Evolutionary conservation across 2,113 vertebrate genomes (phyloP).

Genomic region (Geothlypis trichas): DNA sequence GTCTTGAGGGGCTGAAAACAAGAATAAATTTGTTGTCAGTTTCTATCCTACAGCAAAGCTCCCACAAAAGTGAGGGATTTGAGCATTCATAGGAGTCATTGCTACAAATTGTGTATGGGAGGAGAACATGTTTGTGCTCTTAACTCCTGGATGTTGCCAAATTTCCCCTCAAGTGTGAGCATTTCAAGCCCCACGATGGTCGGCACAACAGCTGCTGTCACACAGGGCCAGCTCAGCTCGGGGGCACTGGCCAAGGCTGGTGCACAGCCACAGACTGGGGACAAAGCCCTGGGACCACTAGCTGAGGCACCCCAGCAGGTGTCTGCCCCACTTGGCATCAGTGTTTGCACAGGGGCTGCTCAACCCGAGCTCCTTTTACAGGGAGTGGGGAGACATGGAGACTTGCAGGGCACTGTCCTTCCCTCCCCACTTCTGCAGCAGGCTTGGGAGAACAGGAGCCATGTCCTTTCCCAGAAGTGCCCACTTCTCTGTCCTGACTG

Average conservation of each 20-base stretch:
- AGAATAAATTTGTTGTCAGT: neutral
- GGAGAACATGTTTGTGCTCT: neutral
- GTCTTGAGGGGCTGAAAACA: conserved; percentile 66
- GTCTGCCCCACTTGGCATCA: neutral
- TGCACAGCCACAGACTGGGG: neutral
- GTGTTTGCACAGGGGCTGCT: neutral
- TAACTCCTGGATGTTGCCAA: neutral
- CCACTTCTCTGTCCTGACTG: neutral
- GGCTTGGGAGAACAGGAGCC: neutral
- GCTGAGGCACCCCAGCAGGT: accelerated
- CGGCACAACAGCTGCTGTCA: accelerated
- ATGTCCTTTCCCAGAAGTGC: neutral
- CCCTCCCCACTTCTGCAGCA: neutral
- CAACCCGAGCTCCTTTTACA: accelerated
- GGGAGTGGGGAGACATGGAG: neutral
- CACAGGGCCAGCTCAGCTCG: accelerated
- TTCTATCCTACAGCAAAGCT: neutral
- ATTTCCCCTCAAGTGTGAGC: neutral
- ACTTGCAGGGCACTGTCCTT: accelerated
- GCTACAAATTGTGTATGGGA: neutral
- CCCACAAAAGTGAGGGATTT: neutral
- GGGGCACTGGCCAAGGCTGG: neutral
- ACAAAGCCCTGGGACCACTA: neutral
- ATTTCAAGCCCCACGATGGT: neutral
- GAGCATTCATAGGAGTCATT: neutral